A percentile compares a stretch with the other conserved stretches of the same genome.
Conservation (phyloP, 1,140 invertebrate species). For the Coptotermes formosanus region DNA sequence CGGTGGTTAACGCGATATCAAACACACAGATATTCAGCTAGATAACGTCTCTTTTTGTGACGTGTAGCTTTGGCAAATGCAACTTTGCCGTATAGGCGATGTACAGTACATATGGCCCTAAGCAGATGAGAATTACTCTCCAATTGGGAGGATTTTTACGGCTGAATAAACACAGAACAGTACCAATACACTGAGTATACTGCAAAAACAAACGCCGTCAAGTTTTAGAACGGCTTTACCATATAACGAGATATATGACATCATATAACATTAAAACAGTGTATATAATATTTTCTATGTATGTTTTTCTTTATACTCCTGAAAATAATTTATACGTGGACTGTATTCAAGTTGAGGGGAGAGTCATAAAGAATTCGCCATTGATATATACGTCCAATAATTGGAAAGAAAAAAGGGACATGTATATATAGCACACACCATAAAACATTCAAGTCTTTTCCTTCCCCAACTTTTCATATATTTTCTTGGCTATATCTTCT, state of each 20-base stretch:
- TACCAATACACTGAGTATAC: neutral
- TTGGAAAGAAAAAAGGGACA: constrained; percentile 28
- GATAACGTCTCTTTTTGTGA: neutral
- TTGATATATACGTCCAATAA: constrained; percentile 31
- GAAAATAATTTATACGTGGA: constrained; percentile 6
- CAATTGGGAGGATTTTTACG: constrained; percentile 18
- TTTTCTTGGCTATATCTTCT: constrained; percentile 22
- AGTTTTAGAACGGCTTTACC: neutral
- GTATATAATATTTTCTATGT: neutral
- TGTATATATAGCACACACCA: constrained; percentile 1
- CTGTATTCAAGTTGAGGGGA: neutral
- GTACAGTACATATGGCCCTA: neutral
- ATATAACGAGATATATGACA: neutral
- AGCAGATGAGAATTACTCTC: constrained; percentile 12
- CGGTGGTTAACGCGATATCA: neutral
- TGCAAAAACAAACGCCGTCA: neutral
- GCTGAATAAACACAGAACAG: neutral
- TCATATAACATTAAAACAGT: constrained; percentile 1
- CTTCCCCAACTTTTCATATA: constrained; percentile 18
- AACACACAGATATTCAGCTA: neutral
- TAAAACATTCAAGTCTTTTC: constrained; percentile 18
- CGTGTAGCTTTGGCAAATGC: neutral
- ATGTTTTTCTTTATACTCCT: neutral
- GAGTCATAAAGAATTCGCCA: constrained; percentile 12
- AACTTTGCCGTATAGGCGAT: neutral